phyloP scores from a whole-genome alignment of 2,888 invertebrate genomes.

The Pseudococcus viburni region DNA sequence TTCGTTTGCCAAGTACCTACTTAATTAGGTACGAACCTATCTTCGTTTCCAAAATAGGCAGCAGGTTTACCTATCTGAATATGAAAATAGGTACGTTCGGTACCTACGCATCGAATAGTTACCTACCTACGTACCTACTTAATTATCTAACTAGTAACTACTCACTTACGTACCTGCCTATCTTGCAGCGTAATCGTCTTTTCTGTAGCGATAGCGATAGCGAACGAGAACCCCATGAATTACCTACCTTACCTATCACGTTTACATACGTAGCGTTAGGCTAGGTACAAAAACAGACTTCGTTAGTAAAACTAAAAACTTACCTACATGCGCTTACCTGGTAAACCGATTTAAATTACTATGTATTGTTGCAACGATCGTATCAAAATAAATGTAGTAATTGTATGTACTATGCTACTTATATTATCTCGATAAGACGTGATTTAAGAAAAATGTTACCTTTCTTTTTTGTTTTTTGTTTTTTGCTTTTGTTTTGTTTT shows the following conservation, averaged over 20 bases:
- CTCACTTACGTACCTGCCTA: neutral
- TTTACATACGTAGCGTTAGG: neutral
- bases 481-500: slow-evolving; percentile 47
- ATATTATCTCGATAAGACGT: slow-evolving; percentile 39
- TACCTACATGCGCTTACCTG: neutral
- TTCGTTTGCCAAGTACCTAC: no score
- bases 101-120: neutral
- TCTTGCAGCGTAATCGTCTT: neutral
- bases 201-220: neutral
- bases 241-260: neutral
- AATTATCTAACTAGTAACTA: neutral
- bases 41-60: no score
- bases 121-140: neutral
- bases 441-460: slow-evolving; percentile 47
- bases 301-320: neutral
- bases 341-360: neutral
- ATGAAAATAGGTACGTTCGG: no score
- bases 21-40: no score
- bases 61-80: no score
- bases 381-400: slow-evolving; percentile 28
- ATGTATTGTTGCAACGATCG: slow-evolving; percentile 4
- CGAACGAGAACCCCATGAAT: no score
- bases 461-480: slow-evolving; percentile 37
- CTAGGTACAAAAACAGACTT: neutral
- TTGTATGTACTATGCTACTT: slow-evolving; percentile 33